A percentile compares a stretch with the other conserved stretches of the same genome.
phyloP scores from a whole-genome alignment of 2,888 invertebrate species.

The Platycheirus rosarum region DNA sequence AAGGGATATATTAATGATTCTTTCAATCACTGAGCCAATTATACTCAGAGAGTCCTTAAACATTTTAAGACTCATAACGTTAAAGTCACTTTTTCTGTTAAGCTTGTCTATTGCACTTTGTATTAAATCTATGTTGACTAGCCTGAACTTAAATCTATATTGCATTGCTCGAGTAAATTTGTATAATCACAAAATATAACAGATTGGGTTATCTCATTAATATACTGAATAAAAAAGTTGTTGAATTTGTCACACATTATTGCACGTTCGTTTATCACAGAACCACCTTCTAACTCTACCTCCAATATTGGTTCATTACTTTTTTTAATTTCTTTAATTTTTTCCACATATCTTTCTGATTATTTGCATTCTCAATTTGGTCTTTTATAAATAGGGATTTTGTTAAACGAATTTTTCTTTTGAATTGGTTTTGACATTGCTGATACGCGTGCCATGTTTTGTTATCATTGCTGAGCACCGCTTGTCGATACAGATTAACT shows the following conservation, averaged over 20 bases:
- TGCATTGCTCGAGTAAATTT: background rate
- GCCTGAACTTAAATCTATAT: slow-evolving; percentile 4
- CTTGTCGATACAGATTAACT: slow-evolving; percentile 6
- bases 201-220: background rate
- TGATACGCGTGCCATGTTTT: background rate
- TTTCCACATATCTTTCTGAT: slow-evolving; percentile 1
- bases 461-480: background rate
- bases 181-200: slow-evolving; percentile 2
- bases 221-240: background rate
- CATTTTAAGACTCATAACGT: slow-evolving; percentile 3
- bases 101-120: background rate
- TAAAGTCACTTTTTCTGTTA: background rate
- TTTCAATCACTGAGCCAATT: background rate
- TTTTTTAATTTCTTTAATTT: background rate
- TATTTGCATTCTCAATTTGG: background rate
- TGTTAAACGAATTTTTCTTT: background rate
- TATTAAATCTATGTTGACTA: background rate
- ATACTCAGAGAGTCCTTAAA: background rate
- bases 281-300: background rate
- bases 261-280: background rate
- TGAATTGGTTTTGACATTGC: background rate
- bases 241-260: background rate
- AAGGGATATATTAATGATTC: background rate
- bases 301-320: background rate
- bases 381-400: background rate